These are phyloP conservation scores for Eilema caniola DNA, from an alignment of 2,888 invertebrate genomes.

Conservation along the genomic window DNA sequence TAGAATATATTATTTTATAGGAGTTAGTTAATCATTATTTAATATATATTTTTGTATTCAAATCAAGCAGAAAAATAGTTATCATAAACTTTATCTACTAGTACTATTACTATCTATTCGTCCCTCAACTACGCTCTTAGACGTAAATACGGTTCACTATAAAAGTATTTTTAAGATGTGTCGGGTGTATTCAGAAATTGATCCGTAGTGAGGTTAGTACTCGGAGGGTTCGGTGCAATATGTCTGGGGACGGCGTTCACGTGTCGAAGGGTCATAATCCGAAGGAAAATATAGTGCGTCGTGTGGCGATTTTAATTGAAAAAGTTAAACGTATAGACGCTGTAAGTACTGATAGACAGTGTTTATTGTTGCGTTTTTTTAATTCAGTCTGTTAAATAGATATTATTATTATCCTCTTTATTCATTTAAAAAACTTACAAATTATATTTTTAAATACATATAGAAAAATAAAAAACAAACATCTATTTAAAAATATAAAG, in stretches of 20 bases:
- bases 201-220: constrained; percentile 75
- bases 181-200: constrained; percentile 76
- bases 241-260: constrained; percentile 74
- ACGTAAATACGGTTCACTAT: constrained; percentile 32
- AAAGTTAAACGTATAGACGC: constrained; percentile 67
- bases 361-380: constrained; percentile 6
- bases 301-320: constrained; percentile 78
- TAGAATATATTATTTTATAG: no score
- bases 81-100: neutral
- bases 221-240: constrained; percentile 74
- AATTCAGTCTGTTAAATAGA: neutral
- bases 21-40: no score
- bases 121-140: constrained; percentile 18
- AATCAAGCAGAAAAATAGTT: neutral
- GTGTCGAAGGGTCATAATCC: constrained; percentile 83
- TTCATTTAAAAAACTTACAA: no score
- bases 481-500: no score
- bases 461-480: no score
- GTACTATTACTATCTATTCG: constrained; percentile 12
- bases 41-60: neutral
- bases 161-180: constrained; percentile 54
- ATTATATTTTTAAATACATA: no score
- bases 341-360: neutral
- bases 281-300: constrained; percentile 71
- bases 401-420: no score